Conservation (phyloP, 2,888 invertebrate genomes). For the Rotaria magnacalcarata region DNA sequence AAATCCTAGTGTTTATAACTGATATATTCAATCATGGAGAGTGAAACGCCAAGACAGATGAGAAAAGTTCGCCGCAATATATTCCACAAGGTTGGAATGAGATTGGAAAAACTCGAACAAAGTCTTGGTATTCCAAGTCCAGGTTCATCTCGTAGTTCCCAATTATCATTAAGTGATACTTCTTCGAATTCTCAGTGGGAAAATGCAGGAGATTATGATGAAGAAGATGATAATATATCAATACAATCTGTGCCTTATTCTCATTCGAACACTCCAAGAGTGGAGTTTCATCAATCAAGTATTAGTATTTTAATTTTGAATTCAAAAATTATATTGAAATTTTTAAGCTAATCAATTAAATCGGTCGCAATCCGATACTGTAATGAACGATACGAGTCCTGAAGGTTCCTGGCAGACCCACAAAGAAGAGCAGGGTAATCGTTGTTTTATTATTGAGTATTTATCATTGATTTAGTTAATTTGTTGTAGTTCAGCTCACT, state of each 20-base stretch:
- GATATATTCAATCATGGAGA: background rate
- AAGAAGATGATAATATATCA: background rate
- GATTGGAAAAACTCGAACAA: conserved; percentile 12
- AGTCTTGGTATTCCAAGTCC: background rate
- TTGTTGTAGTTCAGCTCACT: background rate
- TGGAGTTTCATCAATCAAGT: background rate
- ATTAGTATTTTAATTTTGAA: background rate
- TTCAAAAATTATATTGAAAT: background rate
- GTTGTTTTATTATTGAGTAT: background rate
- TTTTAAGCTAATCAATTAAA: background rate
- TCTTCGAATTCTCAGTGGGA: background rate
- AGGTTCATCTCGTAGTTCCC: background rate
- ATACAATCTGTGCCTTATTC: background rate
- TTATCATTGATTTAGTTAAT: background rate
- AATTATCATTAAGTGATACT: background rate
- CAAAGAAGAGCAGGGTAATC: background rate
- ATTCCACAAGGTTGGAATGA: background rate
- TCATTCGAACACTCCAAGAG: background rate
- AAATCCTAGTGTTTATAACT: background rate
- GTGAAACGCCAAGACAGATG: background rate
- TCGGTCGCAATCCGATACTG: background rate
- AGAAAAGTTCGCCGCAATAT: background rate
- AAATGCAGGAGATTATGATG: background rate
- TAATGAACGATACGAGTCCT: background rate
- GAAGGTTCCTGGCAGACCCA: background rate